These are phyloP conservation scores for Nomada fabriciana DNA, from an alignment of 2,888 invertebrate genomes.

Conservation along the genomic window DNA sequence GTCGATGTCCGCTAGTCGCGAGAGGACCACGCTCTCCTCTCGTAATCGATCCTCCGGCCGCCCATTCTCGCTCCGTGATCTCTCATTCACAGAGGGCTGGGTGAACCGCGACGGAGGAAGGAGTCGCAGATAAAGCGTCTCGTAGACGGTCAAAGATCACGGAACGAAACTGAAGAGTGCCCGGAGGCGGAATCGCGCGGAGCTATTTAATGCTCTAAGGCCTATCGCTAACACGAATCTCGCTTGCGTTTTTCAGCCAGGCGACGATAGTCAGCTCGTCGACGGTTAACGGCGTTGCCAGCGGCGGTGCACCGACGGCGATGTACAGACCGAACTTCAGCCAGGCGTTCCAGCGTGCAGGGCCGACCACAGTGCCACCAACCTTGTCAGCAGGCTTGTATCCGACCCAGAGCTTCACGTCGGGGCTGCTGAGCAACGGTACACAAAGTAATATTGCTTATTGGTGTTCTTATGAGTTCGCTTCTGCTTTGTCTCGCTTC, in stretches of 20 bases:
- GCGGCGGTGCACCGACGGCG: constrained; percentile 87
- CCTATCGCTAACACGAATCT: constrained; percentile 65
- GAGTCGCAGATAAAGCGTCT: constrained; percentile 58
- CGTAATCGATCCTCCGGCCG: constrained; percentile 22
- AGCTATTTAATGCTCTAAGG: constrained; percentile 45
- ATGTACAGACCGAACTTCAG: constrained; percentile 91
- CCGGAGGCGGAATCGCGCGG: constrained; percentile 52
- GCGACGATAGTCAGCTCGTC: constrained; percentile 87
- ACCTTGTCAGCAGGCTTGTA: constrained; percentile 84
- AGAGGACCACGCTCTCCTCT: constrained; percentile 1
- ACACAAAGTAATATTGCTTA: constrained; percentile 83
- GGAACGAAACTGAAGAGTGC: constrained; percentile 56
- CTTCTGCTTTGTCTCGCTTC: constrained; percentile 39
- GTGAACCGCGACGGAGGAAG: constrained; percentile 5
- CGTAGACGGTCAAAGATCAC: constrained; percentile 68
- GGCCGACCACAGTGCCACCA: constrained; percentile 83
- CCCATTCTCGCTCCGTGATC: constrained; percentile 42
- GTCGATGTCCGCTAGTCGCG: not conserved
- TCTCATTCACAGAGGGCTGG: constrained; percentile 52
- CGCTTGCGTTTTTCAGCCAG: constrained; percentile 84
- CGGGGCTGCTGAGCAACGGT: constrained; percentile 85
- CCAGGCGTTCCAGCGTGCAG: constrained; percentile 89
- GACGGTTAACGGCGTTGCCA: constrained; percentile 82
- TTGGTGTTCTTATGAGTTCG: constrained; percentile 74
- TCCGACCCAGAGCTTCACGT: constrained; percentile 84